Base-by-base conservation (phyloP, 2,888 invertebrate genomes). In the Punctoribates punctum region DNA sequence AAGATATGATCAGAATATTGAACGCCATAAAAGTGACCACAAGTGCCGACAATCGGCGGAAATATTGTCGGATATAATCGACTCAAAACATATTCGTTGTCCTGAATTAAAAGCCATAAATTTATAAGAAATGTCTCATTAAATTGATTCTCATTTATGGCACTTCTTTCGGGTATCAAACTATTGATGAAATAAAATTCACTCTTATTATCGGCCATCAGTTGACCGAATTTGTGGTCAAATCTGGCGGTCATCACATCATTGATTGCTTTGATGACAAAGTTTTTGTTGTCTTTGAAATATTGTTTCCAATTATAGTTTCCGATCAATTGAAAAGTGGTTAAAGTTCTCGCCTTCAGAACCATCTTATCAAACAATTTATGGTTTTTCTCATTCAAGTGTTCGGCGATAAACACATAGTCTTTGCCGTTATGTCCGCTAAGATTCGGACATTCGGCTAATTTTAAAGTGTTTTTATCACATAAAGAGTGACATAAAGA, bases 21-120 rank as follows among this genome's bases (percentile, higher is more conserved):
- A 42, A 83, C 82, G 48, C 83, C 81, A 81, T 85, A 86, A 78
- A 84, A 82, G 74, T 84, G 83, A 4, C 86, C 86, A 81, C 86
- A 86, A 1, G 83, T 83, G 60, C 84, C 85, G 73, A 82, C 81
- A 1, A 83, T 79, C 51, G 78, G 75, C 25, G 83, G 83, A 29
- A 83, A 79, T 75, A 81, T 80, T 25, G 80, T 77, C 23, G 80
- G 79, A 27, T 81, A 78, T 6, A 81, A 73, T 67, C 79, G 79
- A 75, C 81, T 80, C 42, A 83, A 78, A 0, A 81, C 75, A 79
- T 82, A 84, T 75, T 84, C 84, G 38, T 81, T 79, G 75, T 84
- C 83, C 25, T 80, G 79, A 6, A 81, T 75, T 15, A 83, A 78
- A 20, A 81, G 80, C 81, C 81, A 82, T 8, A 83, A 54, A 54